A percentile compares a stretch with the other conserved stretches of the same genome.
Evolutionary conservation across 2,113 vertebrate species (phyloP).

Genomic region (Phylloscopus trochiloides): DNA sequence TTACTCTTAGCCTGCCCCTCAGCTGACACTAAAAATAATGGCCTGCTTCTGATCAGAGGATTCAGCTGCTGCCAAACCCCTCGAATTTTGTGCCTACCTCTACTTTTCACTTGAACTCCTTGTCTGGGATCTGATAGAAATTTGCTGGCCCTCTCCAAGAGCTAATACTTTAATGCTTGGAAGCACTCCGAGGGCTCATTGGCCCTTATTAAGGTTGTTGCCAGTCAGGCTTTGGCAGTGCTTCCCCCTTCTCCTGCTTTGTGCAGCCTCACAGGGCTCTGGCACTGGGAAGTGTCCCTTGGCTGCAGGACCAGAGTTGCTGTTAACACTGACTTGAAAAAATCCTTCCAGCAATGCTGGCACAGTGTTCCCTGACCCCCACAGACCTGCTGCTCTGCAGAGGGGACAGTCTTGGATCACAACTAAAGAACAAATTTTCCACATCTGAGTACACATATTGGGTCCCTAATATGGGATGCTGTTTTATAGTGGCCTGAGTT

Average conservation of each 20-base stretch:
- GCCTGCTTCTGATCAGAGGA: constrained; percentile 6
- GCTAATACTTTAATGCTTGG: neutral
- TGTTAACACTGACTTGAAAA: neutral
- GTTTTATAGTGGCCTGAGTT: neutral
- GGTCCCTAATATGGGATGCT: neutral
- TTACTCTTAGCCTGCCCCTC: neutral
- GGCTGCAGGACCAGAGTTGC: neutral
- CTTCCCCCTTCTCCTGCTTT: neutral
- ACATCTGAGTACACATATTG: neutral
- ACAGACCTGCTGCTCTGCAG: neutral
- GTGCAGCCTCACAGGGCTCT: neutral
- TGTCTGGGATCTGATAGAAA: neutral
- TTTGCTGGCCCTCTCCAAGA: neutral
- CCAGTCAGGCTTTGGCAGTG: constrained; percentile 29
- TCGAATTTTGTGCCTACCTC: neutral
- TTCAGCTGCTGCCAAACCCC: constrained; percentile 35
- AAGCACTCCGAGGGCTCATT: neutral
- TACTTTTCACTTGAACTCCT: neutral
- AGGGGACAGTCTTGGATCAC: neutral
- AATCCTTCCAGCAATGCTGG: neutral
- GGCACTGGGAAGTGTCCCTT: neutral
- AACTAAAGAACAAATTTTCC: neutral
- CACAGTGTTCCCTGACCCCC: neutral
- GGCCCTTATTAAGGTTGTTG: neutral
- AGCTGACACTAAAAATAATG: neutral